Percentiles rank a stretch among this genome's conserved stretches.
Evolutionary conservation across 2,888 invertebrate species (phyloP).

Genomic region (Cantharis nigra): DNA sequence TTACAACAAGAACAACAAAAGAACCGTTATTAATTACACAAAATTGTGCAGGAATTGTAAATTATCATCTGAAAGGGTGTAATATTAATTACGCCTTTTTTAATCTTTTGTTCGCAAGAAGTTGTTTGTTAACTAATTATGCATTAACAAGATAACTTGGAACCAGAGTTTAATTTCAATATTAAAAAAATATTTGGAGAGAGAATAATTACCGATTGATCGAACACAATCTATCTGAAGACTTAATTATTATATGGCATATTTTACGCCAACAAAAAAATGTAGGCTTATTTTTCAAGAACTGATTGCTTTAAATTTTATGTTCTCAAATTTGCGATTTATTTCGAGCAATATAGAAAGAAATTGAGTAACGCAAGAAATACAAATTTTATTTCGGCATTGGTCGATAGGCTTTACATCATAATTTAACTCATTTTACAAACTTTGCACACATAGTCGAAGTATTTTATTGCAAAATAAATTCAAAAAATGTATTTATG

Average conservation of each 20-base stretch:
- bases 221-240: neutral
- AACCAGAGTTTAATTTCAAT: neutral
- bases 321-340: neutral
- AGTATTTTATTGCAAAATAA: neutral
- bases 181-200: neutral
- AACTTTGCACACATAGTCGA: neutral
- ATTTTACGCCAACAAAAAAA: neutral
- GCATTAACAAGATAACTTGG: neutral
- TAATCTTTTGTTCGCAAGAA: constrained; percentile 4
- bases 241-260: neutral
- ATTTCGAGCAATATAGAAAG: neutral
- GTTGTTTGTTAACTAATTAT: constrained; percentile 17
- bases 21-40: constrained; percentile 20
- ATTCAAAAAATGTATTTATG: neutral
- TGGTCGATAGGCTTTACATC: neutral
- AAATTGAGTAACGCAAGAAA: neutral
- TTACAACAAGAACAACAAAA: constrained; percentile 11
- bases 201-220: neutral
- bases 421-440: neutral
- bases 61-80: constrained; percentile 11
- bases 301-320: neutral
- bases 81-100: constrained; percentile 22
- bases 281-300: neutral
- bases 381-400: neutral
- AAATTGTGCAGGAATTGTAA: constrained; percentile 14